Percentiles rank a stretch among this genome's conserved stretches.
Evolutionary conservation across 2,888 invertebrate species (phyloP).

Genomic region (Synanthedon formicaeformis): DNA sequence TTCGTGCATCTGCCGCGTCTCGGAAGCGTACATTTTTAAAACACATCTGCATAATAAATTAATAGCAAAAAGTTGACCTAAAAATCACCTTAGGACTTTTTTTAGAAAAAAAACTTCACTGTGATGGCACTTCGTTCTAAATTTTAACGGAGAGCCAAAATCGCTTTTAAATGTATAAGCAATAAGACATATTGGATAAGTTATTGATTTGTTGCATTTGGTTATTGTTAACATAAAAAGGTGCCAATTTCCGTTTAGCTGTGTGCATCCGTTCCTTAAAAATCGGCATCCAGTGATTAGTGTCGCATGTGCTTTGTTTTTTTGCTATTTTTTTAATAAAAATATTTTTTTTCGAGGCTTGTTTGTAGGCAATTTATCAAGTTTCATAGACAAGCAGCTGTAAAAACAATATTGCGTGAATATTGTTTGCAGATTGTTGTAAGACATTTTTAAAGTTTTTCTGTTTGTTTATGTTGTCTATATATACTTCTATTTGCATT

Average conservation of each 20-base stretch:
- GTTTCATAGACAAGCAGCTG: slow-evolving; percentile 50
- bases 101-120: slow-evolving; percentile 4
- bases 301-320: slow-evolving; percentile 53
- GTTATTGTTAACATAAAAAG: slow-evolving; percentile 37
- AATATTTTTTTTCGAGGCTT: slow-evolving; percentile 37
- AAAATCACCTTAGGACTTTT: slow-evolving; percentile 27
- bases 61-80: slow-evolving; percentile 67
- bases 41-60: slow-evolving; percentile 65
- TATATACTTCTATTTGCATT: too few relatives aligned
- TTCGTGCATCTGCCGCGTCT: slow-evolving; percentile 55
- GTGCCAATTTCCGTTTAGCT: slow-evolving; percentile 65
- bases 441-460: slow-evolving; percentile 8
- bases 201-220: not conserved
- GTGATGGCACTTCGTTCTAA: not conserved
- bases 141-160: not conserved
- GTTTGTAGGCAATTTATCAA: slow-evolving; percentile 46
- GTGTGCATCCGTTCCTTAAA: slow-evolving; percentile 58
- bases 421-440: slow-evolving; percentile 29
- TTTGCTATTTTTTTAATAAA: slow-evolving; percentile 33
- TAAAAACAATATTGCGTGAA: slow-evolving; percentile 17
- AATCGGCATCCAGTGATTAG: slow-evolving; percentile 60
- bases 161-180: not conserved
- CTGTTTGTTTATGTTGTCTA: too few relatives aligned
- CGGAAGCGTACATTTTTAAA: slow-evolving; percentile 45
- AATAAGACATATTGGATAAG: not conserved